Conservation (phyloP, 2,797 vertebrate genomes). For the Odontamblyopus rebecca region DNA sequence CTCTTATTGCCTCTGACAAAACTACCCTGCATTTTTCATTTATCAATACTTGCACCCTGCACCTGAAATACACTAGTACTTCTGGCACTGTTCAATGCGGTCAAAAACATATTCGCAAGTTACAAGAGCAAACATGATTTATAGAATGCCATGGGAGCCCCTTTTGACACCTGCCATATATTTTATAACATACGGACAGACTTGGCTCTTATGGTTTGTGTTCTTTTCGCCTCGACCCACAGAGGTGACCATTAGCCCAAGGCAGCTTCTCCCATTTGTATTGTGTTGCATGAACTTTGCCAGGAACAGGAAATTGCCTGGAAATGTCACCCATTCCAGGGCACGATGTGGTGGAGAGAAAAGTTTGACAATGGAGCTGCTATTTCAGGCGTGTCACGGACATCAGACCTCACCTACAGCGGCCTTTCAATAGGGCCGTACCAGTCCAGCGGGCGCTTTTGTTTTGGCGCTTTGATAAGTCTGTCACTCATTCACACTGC, state of each 20-base stretch:
- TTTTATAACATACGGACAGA: not conserved
- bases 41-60: constrained; percentile 35
- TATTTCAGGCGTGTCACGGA: constrained; percentile 66
- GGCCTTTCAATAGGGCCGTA: constrained; percentile 59
- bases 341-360: constrained; percentile 40
- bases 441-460: constrained; percentile 47
- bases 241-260: constrained; percentile 61
- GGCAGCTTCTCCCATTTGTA: constrained; percentile 55
- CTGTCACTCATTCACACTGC: constrained; percentile 71
- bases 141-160: constrained; percentile 3
- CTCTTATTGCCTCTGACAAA: constrained; percentile 44
- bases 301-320: constrained; percentile 70
- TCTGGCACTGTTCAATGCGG: not conserved
- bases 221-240: constrained; percentile 42
- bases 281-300: constrained; percentile 70
- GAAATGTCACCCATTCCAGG: constrained; percentile 72
- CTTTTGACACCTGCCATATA: not conserved
- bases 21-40: constrained; percentile 40
- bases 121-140: constrained; percentile 10
- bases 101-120: constrained; percentile 16
- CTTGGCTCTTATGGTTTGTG: constrained; percentile 18
- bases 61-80: constrained; percentile 11
- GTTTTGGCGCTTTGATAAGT: constrained; percentile 71
- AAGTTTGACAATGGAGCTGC: constrained; percentile 52
- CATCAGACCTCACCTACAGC: constrained; percentile 59